Percentiles rank a stretch among this genome's conserved stretches.
Conservation (phyloP, 2,888 invertebrate species). For the Cryptocheilus praepositus region DNA sequence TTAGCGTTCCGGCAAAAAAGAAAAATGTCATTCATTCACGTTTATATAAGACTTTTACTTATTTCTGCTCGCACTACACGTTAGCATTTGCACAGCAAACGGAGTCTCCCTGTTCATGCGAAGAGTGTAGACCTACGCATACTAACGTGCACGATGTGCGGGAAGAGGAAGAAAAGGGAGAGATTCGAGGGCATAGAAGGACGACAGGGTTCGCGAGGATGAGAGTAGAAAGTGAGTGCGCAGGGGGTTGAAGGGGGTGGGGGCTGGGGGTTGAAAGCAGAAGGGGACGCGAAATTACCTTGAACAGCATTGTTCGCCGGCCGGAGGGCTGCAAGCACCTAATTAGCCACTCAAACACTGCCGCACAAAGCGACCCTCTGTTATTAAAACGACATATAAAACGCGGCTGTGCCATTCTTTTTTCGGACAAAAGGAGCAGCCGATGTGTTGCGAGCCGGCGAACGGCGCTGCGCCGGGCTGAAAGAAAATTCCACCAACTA, state of each 20-base stretch:
- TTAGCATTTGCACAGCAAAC: no score
- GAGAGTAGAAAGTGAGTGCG: slow-evolving; percentile 9
- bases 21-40: no score
- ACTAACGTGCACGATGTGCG: background rate
- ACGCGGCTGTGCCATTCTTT: slow-evolving; percentile 21
- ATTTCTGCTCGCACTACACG: no score
- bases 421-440: slow-evolving; percentile 40
- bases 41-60: no score
- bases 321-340: slow-evolving; percentile 60
- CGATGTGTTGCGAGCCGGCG: slow-evolving; percentile 23
- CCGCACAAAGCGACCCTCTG: slow-evolving; percentile 60
- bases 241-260: slow-evolving; percentile 29
- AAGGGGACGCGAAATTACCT: slow-evolving; percentile 59
- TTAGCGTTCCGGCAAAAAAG: no score
- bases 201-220: background rate
- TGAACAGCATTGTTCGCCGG: slow-evolving; percentile 57
- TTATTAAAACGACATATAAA: slow-evolving; percentile 66
- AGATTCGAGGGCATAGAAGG: slow-evolving; percentile 3
- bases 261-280: slow-evolving; percentile 25
- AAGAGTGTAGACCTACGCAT: background rate
- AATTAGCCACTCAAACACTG: slow-evolving; percentile 68
- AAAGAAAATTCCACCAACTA: no score
- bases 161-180: background rate
- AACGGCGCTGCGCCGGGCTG: background rate
- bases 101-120: no score